A percentile compares a stretch with the other conserved stretches of the same genome.
phyloP scores from a whole-genome alignment of 2,888 invertebrate species.

The Drosophila falleni region DNA sequence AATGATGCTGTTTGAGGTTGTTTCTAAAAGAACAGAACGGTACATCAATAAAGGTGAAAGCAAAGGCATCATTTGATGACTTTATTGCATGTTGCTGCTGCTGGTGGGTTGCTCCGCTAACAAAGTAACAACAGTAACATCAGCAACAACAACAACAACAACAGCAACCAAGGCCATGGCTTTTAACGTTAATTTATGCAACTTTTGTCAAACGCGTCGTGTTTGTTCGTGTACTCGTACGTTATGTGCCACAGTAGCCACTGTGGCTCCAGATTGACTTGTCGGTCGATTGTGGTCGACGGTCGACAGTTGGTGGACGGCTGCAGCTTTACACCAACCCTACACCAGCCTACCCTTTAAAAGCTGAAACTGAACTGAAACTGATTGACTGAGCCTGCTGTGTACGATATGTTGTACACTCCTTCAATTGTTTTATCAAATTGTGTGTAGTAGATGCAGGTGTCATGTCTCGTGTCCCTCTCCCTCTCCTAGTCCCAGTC shows the following conservation, averaged over 20 bases:
- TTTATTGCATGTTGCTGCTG: conserved; percentile 74
- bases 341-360: conserved; percentile 24
- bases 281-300: conserved; percentile 6
- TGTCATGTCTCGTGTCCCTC: conserved; percentile 42
- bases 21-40: conserved; percentile 30
- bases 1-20: conserved; percentile 47
- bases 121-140: conserved; percentile 64
- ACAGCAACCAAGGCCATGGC: conserved; percentile 57
- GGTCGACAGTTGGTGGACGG: not conserved
- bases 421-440: conserved; percentile 19
- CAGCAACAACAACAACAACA: conserved; percentile 13
- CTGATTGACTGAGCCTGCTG: conserved; percentile 51
- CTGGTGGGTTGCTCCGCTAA: conserved; percentile 50
- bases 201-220: conserved; percentile 74
- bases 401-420: conserved; percentile 6
- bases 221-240: conserved; percentile 40
- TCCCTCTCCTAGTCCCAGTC: too few species aligned
- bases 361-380: conserved; percentile 42
- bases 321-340: too few species aligned
- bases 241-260: conserved; percentile 40
- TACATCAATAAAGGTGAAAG: conserved; percentile 42
- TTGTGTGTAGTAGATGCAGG: conserved; percentile 28
- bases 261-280: conserved; percentile 30
- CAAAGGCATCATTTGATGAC: conserved; percentile 72
- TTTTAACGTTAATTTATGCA: conserved; percentile 82